phyloP scores from a whole-genome alignment of 2,888 invertebrate genomes.

The Xylophagus ater region DNA sequence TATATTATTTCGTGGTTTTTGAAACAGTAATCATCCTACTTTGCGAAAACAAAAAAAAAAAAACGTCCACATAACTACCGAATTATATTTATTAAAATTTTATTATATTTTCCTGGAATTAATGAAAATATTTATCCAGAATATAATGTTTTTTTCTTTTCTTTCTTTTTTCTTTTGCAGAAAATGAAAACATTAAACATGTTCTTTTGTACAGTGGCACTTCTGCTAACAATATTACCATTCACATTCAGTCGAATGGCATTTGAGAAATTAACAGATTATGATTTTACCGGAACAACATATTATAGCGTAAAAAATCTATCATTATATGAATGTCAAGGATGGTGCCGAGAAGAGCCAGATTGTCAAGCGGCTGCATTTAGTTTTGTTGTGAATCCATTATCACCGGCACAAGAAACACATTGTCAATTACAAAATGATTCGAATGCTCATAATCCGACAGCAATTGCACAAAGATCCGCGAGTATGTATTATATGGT shows the following conservation, averaged over 20 bases:
- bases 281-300: constrained; percentile 80
- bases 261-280: constrained; percentile 87
- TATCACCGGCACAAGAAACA: constrained; percentile 86
- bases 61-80: no score
- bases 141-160: not conserved
- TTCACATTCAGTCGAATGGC: constrained; percentile 63
- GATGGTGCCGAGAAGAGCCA: constrained; percentile 87
- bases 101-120: no score
- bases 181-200: constrained; percentile 14
- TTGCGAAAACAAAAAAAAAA: no score
- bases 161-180: constrained; percentile 12
- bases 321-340: constrained; percentile 86
- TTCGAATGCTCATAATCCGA: constrained; percentile 81
- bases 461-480: constrained; percentile 68
- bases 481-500: constrained; percentile 94
- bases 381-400: constrained; percentile 84
- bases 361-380: constrained; percentile 89
- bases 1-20: no score
- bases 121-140: no score
- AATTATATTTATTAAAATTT: no score
- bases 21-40: no score
- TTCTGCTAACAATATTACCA: constrained; percentile 19
- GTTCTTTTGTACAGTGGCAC: constrained; percentile 12
- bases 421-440: constrained; percentile 85
- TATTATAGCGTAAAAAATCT: constrained; percentile 88